phyloP scores from a whole-genome alignment of 2,797 vertebrate species.

The Lacerta bilineata region DNA sequence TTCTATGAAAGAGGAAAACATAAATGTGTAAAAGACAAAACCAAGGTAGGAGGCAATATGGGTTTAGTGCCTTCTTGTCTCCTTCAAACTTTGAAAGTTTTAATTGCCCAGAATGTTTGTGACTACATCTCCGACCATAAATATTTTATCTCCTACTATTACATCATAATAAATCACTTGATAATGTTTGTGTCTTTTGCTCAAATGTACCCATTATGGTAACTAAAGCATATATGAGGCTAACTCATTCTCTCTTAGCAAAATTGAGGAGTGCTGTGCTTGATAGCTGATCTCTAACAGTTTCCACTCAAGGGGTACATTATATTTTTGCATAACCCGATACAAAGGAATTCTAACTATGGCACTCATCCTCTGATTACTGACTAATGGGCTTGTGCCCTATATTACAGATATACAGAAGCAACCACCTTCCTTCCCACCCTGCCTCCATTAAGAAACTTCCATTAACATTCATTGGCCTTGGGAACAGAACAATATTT shows the following conservation, averaged over 20 bases:
- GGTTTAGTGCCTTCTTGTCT: constrained; percentile 1
- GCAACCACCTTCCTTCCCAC: too few species aligned
- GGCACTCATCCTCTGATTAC: constrained; percentile 3
- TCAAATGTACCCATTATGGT: constrained; percentile 60
- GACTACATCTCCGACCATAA: constrained; percentile 63
- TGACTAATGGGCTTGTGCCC: not conserved
- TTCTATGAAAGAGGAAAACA: not conserved
- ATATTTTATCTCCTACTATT: constrained; percentile 71
- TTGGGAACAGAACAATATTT: not conserved
- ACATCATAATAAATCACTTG: constrained; percentile 69
- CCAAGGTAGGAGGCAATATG: constrained; percentile 52
- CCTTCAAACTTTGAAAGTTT: constrained; percentile 62
- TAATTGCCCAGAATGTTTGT: constrained; percentile 70
- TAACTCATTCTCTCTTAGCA: constrained; percentile 32
- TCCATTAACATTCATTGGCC: not conserved
- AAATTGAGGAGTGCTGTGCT: constrained; percentile 35
- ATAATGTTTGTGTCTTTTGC: constrained; percentile 71
- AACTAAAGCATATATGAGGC: constrained; percentile 63
- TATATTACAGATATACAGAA: not conserved
- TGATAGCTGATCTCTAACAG: constrained; percentile 38
- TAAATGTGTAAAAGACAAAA: constrained; percentile 60
- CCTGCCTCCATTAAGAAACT: not conserved
- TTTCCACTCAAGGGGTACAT: not conserved
- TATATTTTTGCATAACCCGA: constrained; percentile 21
- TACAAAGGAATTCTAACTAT: constrained; percentile 26